Evolutionary conservation across 2,113 vertebrate genomes (phyloP).

Genomic region (Fregata magnificens): DNA sequence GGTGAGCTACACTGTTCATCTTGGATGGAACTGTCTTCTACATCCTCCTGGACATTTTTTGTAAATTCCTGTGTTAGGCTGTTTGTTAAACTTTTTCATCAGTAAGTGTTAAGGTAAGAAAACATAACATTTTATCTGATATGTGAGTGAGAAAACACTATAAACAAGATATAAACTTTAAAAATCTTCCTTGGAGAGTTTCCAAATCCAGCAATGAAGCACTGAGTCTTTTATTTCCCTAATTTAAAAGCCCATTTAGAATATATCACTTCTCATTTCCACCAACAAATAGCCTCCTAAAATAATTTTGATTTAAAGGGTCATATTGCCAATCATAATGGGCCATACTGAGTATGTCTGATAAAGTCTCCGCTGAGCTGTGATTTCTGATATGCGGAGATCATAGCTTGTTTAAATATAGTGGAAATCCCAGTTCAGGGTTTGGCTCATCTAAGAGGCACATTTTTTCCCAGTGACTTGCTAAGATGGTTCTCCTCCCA

Average conservation of each 20-base stretch:
- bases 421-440: not conserved
- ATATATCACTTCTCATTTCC: not conserved
- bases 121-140: not conserved
- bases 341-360: not conserved
- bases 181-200: conserved; percentile 7
- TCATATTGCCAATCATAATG: not conserved
- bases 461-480: rapidly evolving
- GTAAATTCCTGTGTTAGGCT: not conserved
- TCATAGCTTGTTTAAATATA: not conserved
- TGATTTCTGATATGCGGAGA: not conserved
- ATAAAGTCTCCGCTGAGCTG: not conserved
- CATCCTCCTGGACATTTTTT: not conserved
- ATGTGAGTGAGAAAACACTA: not conserved
- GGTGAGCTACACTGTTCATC: not conserved
- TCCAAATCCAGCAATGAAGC: not conserved
- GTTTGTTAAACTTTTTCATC: conserved; percentile 25
- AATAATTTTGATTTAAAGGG: conserved; percentile 6
- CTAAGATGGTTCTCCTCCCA: not conserved
- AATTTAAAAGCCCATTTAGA: conserved; percentile 4
- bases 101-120: conserved; percentile 34
- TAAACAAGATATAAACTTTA: conserved; percentile 5
- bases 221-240: not conserved
- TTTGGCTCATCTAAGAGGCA: not conserved
- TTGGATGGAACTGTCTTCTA: not conserved
- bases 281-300: not conserved